Percentiles rank a stretch among this genome's conserved stretches.
Evolutionary conservation across 2,888 invertebrate genomes (phyloP).

Genomic region (Fragum fragum): DNA sequence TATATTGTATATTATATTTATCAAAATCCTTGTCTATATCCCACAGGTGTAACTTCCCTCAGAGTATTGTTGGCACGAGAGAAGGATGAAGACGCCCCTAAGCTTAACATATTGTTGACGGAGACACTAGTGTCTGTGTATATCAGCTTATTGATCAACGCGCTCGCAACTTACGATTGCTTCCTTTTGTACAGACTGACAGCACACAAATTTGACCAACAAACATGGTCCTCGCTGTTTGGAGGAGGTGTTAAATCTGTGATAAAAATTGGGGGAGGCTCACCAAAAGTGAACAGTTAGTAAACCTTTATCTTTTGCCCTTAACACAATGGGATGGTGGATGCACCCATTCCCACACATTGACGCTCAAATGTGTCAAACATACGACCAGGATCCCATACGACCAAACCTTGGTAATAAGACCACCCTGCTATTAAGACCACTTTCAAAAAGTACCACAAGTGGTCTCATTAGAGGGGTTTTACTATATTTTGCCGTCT

Average conservation of each 20-base stretch:
- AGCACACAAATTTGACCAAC: constrained; percentile 93
- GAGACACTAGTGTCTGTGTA: constrained; percentile 98
- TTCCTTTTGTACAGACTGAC: constrained; percentile 93
- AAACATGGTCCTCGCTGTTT: constrained; percentile 90
- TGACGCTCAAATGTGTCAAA: too few species aligned
- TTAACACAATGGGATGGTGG: too few species aligned
- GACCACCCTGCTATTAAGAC: too few species aligned
- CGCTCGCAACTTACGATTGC: constrained; percentile 96
- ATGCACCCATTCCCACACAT: too few species aligned
- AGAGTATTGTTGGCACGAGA: constrained; percentile 96
- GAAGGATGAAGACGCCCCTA: constrained; percentile 97
- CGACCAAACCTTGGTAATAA: too few species aligned
- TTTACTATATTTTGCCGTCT: too few species aligned
- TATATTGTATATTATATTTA: too few species aligned
- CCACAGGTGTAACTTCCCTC: constrained; percentile 94
- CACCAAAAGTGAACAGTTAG: constrained; percentile 48
- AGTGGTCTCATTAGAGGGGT: too few species aligned
- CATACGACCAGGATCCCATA: too few species aligned
- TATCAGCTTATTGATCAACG: constrained; percentile 96
- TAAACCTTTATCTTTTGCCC: too few species aligned
- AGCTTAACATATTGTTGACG: constrained; percentile 95
- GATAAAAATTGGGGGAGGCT: constrained; percentile 53
- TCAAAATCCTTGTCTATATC: too few species aligned
- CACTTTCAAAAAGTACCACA: too few species aligned
- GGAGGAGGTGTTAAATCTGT: constrained; percentile 87